A percentile compares a stretch with the other conserved stretches of the same genome.
These are phyloP conservation scores for Zapus hudsonius DNA, from an alignment of 2,113 vertebrate species.

Conservation along the genomic window DNA sequence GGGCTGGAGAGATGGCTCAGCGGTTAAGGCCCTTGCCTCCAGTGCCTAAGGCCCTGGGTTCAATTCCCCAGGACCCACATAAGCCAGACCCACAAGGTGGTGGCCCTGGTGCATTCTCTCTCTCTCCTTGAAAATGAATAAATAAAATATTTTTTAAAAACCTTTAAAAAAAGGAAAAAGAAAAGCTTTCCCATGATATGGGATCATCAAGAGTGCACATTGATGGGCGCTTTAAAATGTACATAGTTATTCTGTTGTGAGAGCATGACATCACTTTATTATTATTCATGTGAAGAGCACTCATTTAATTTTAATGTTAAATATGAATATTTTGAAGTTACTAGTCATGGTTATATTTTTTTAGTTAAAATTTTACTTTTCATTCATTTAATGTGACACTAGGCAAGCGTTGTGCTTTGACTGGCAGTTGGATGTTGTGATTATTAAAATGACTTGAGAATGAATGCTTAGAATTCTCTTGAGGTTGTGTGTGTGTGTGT, in stretches of 20 bases:
- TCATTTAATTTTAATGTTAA: conserved; percentile 43
- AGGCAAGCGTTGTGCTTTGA: not conserved
- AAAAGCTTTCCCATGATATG: not conserved
- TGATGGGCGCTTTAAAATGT: not conserved
- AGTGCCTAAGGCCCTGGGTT: too few species aligned
- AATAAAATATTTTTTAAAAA: too few species aligned
- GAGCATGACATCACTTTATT: not conserved
- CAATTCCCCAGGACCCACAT: too few species aligned
- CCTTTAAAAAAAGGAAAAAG: too few species aligned
- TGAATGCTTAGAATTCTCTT: not conserved
- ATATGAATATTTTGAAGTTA: conserved; percentile 6
- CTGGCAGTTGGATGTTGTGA: not conserved
- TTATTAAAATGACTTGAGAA: not conserved
- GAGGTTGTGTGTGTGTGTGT: not conserved
- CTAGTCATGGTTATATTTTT: not conserved
- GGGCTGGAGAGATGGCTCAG: too few species aligned
- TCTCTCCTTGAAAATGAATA: too few species aligned
- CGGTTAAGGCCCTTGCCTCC: too few species aligned
- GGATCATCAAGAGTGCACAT: not conserved
- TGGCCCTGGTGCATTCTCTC: too few species aligned
- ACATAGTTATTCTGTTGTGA: not conserved
- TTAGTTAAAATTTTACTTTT: conserved; percentile 35
- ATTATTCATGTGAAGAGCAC: not conserved
- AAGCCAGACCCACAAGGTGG: too few species aligned
- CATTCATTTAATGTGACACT: not conserved